A percentile compares a stretch with the other conserved stretches of the same genome.
Evolutionary conservation across 2,797 vertebrate genomes (phyloP).

Genomic region (Synaphobranchus kaupii): DNA sequence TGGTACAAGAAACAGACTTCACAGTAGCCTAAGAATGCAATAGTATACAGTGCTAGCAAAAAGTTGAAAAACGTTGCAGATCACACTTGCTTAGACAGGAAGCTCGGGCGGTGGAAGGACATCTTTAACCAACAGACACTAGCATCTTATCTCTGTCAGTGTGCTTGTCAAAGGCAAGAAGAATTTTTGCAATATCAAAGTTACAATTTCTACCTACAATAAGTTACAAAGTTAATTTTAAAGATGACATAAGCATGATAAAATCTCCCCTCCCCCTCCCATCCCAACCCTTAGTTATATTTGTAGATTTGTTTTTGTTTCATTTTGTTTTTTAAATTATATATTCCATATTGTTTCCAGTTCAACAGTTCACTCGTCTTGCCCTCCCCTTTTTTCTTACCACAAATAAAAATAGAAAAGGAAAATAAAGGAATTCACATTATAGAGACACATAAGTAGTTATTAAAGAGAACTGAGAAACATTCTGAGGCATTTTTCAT

Average conservation of each 20-base stretch:
- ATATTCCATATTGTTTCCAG: slow-evolving; percentile 72
- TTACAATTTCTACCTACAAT: slow-evolving; percentile 93
- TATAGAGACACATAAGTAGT: slow-evolving; percentile 52
- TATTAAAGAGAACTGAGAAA: slow-evolving; percentile 78
- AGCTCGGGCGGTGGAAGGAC: slow-evolving; percentile 86
- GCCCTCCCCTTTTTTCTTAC: slow-evolving; percentile 75
- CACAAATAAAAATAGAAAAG: slow-evolving; percentile 73
- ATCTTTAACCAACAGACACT: slow-evolving; percentile 84
- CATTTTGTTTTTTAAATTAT: slow-evolving; percentile 59
- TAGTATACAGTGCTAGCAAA: slow-evolving; percentile 89
- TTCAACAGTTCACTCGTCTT: slow-evolving; percentile 84
- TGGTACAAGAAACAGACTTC: slow-evolving; percentile 91
- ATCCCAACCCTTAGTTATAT: slow-evolving; percentile 61
- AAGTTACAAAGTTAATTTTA: slow-evolving; percentile 88
- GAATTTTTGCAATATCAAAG: slow-evolving; percentile 85
- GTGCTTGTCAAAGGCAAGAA: slow-evolving; percentile 88
- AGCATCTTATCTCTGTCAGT: slow-evolving; percentile 83
- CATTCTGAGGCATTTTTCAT: slow-evolving; percentile 80
- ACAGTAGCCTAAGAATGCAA: slow-evolving; percentile 95
- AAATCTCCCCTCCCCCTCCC: slow-evolving; percentile 67
- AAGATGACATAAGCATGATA: slow-evolving; percentile 84
- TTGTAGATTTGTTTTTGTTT: slow-evolving; percentile 27
- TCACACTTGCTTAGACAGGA: slow-evolving; percentile 84
- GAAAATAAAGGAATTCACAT: slow-evolving; percentile 82
- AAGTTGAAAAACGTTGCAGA: slow-evolving; percentile 86